Evolutionary conservation across 1,140 invertebrate genomes (phyloP), one percentile per base, ranked within the genome.

Genomic region (Nomia melanderi): DNA sequence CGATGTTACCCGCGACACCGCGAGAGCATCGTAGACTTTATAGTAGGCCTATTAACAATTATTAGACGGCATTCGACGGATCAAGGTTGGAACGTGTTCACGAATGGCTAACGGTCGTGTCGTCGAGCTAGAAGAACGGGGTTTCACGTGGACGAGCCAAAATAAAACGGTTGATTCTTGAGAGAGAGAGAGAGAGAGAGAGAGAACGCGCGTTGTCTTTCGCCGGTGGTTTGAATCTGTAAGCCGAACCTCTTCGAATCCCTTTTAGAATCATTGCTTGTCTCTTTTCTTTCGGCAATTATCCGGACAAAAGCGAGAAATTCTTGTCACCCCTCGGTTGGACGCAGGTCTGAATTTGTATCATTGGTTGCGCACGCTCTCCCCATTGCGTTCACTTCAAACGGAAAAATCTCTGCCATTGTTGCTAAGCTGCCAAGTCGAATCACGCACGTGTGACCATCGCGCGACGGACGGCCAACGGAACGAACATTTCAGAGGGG

Each of bases 41-140:
- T 87, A 87, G 88, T 91, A 91, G 88, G 88, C 89, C 90, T 91
- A 91, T 91, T 89, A 90, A 91, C 88, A 82, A 87, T 86, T 89
- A 88, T 88, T 84, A 88, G 83, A 86, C 76, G 86, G 83, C 82
- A 88, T 87, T 87, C 85, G 80, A 85, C 79, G 83, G 79, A 81
- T 83, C n/a, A n/a, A 85, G 69, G 69, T 25, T n/a, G n/a, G 69
- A 67, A 70, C 7, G 56, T 60, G 71, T 66, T 85, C 81, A 74
- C 71, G 69, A 79, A 84, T 65, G 82, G 83, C 80, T 79, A 79
- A n/a, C 70, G 82, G 83, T 90, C 78, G 80, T 86, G 85, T 88
- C 88, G 88, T 89, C 90, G 84, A 81, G 81, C 89, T 83, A 81
- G 81, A 25, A 74, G 59, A 54, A 79, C 17, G 31, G 41, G 36